A percentile compares a stretch with the other conserved stretches of the same genome.
Evolutionary conservation across 2,113 vertebrate species (phyloP).

Genomic region (Nannobrachium achirus): DNA sequence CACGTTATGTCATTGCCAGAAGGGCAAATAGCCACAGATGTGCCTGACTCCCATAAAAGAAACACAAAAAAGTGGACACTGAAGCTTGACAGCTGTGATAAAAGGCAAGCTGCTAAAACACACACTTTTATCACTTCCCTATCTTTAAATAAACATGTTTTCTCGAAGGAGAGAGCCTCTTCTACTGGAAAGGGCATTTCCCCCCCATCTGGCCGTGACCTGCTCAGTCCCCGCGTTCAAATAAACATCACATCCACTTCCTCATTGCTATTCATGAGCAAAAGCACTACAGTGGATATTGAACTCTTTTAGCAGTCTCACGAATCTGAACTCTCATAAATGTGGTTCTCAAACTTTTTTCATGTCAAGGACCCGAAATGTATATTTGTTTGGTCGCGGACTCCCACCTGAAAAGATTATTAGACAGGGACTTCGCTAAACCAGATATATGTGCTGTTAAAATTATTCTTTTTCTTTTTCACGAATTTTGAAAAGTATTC

Average conservation of each 20-base stretch:
- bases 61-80: constrained; percentile 26
- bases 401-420: too few relatives aligned
- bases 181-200: constrained; percentile 36
- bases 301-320: constrained; percentile 28
- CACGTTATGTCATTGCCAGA: constrained; percentile 22
- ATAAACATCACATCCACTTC: constrained; percentile 8
- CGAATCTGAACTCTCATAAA: constrained; percentile 1
- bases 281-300: constrained; percentile 38
- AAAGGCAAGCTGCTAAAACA: constrained; percentile 59
- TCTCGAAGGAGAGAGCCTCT: constrained; percentile 22
- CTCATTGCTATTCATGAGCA: constrained; percentile 62
- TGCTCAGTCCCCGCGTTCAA: constrained; percentile 9
- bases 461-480: too few relatives aligned
- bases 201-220: constrained; percentile 16
- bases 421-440: too few relatives aligned
- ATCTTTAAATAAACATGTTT: constrained; percentile 46
- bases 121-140: constrained; percentile 67
- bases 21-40: constrained; percentile 15
- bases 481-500: too few relatives aligned
- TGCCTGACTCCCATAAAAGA: not conserved
- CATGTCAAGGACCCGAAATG: too few relatives aligned
- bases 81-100: constrained; percentile 58
- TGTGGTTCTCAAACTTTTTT: too few relatives aligned
- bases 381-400: too few relatives aligned
- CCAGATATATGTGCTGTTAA: too few relatives aligned